Evolutionary conservation across 2,888 invertebrate species (phyloP), one percentile per base, ranked within the genome.

Genomic region (Altica lythri): DNA sequence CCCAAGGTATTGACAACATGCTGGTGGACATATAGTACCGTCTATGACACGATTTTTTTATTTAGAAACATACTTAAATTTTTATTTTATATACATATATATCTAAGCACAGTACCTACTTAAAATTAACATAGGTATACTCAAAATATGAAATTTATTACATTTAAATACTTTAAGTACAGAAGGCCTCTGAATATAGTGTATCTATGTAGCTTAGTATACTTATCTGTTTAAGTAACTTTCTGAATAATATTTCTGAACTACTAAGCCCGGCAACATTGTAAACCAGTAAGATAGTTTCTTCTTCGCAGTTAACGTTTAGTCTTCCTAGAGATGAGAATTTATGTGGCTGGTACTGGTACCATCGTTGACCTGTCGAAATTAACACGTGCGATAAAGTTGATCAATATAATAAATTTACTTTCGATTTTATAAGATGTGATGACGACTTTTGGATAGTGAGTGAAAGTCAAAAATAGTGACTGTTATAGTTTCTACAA

Each of bases 391-490:
- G 45, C 45, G 32, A 18, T 30, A n/a, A 16, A 17, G 19, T 16
- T 44, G 27, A 29, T 43, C 14, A 25, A 43, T 22, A 4, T 25
- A 2, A 9, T 9, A 22, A 34, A 22, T 14, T 34, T 22, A 45
- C 45, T 45, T 45, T 45, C 45, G 18, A 13, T 45, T 32, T 45
- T 45, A 14, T 34, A 16, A 45, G 9, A 32, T 19, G 8, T 30
- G 30, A 30, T 43, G 44, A 14, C 12, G 34, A 34, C 37, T 37
- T 46, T 22, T 14, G 14, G 35, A 16, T 13, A 16, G 19, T 46
- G 16, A 29, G 46, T 46, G 37, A 46, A 37, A 46, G 35, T 45
- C 37, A 12, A 46, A 32, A 46, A 46, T 16, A n/a, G 27, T 12
- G 25, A 35, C 35, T 5, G 27, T 37, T 46, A 37, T 46, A 37